Evolutionary conservation across 1,140 invertebrate genomes (phyloP), one percentile per base, ranked within the genome.

Genomic region (Pemphigus obesinymphae): DNA sequence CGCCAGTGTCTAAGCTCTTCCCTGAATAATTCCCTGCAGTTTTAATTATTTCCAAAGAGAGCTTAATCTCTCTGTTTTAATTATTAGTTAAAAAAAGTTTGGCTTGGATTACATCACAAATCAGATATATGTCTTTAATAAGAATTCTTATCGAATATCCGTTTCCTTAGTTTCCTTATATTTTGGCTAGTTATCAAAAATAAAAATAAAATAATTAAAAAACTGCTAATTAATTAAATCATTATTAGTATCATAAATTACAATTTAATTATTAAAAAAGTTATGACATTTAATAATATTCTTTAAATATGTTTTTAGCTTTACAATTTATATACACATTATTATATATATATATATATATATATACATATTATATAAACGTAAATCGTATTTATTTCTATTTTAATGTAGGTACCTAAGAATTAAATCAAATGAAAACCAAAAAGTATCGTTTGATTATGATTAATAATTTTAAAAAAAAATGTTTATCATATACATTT

Each of bases 31-130:
- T 58, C n/a, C 13, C 34, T n/a, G n/a, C n/a, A 15, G 75, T 78
- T 78, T 78, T 78, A 78, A 61, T 78, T 78, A 78, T 78, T 78
- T 58, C 20, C 53, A 43, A 78, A 78, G 31, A 61, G 75, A 61
- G 34, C 34, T 34, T 78, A 78, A 78, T 78, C 75, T 55, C 75
- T 55, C 34, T 17, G 75, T 78, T 78, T 78, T 78, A 78, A 78
- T 78, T 78, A 78, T 78, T 58, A 78, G 75, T 78, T 78, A 20
- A 78, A 58, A n/a, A 75, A 78, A 78, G 75, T 78, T 78, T 78
- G 75, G 75, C 73, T 58, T 37, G 29, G 11, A 20, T 34, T 58
- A 29, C n/a, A 43, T 78, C 75, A 37, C 31, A 26, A 78, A 55
- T 55, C 31, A n/a, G 31, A 34, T 26, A 2, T 45, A 8, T 26